Conservation (phyloP, 2,797 vertebrate species). For the Sorex maritimensis region DNA sequence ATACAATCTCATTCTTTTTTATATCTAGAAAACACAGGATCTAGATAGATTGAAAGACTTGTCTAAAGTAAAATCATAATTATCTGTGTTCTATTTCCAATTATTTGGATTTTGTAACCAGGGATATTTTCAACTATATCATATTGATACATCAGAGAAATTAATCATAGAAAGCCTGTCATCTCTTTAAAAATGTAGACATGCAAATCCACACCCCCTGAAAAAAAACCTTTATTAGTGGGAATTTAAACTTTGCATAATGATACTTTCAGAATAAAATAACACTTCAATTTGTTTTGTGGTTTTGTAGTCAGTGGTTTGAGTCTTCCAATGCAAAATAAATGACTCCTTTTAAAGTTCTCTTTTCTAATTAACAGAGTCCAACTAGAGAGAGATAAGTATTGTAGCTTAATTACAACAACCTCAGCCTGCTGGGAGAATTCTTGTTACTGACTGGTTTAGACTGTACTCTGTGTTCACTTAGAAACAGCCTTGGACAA, state of each 20-base stretch:
- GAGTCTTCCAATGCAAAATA: conserved; percentile 67
- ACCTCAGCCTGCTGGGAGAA: conserved; percentile 69
- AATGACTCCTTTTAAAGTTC: conserved; percentile 78
- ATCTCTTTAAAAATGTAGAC: conserved; percentile 33
- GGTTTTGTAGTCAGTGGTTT: conserved; percentile 55
- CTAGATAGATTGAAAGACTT: background rate
- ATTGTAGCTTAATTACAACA: conserved; percentile 76
- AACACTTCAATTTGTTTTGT: conserved; percentile 61
- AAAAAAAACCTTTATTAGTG: background rate
- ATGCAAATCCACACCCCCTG: background rate
- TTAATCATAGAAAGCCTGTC: background rate
- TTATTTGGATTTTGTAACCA: background rate
- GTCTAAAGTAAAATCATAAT: background rate
- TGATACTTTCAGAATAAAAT: background rate
- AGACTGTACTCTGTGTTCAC: background rate
- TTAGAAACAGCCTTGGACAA: background rate
- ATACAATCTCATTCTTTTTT: conserved; percentile 18
- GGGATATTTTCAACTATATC: background rate
- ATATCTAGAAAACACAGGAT: background rate
- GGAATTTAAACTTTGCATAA: conserved; percentile 51
- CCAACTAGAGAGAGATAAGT: conserved; percentile 77
- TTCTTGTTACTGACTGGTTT: conserved; percentile 55
- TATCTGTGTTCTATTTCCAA: background rate
- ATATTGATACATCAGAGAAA: background rate
- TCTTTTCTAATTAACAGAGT: conserved; percentile 82